Evolutionary conservation across 2,797 vertebrate genomes (phyloP).

Genomic region (Tragelaphus eurycerus): DNA sequence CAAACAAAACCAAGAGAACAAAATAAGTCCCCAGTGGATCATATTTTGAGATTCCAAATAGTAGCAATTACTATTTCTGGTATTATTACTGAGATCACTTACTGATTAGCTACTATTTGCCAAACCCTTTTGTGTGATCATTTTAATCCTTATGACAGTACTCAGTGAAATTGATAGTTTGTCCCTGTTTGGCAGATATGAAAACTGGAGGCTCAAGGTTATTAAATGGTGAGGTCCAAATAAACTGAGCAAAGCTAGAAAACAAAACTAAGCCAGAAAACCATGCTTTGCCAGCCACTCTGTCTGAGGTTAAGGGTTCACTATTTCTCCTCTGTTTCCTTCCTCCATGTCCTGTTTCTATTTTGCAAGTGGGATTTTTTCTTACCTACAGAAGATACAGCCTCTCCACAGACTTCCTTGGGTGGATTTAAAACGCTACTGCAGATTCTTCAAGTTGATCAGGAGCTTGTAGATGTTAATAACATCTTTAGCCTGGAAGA

Average conservation of each 20-base stretch:
- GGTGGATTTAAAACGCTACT: neutral
- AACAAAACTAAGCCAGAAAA: neutral
- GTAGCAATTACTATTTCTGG: neutral
- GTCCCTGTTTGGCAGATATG: neutral
- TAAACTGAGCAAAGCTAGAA: neutral
- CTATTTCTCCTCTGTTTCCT: neutral
- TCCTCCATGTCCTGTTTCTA: neutral
- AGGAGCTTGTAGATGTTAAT: neutral
- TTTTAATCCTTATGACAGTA: neutral
- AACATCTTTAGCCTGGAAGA: neutral
- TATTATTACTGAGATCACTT: neutral
- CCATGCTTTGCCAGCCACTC: neutral
- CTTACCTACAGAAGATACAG: neutral
- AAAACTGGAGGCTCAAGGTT: neutral
- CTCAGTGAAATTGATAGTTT: neutral
- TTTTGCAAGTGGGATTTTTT: neutral
- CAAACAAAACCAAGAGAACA: neutral
- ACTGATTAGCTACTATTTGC: neutral
- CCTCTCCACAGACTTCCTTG: neutral
- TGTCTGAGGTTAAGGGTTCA: neutral
- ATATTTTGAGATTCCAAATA: neutral
- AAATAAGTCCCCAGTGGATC: neutral
- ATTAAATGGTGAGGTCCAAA: neutral
- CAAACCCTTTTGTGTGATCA: neutral
- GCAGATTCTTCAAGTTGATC: neutral